Evolutionary conservation across 2,113 vertebrate species (phyloP).

Genomic region (Zonotrichia leucophrys): DNA sequence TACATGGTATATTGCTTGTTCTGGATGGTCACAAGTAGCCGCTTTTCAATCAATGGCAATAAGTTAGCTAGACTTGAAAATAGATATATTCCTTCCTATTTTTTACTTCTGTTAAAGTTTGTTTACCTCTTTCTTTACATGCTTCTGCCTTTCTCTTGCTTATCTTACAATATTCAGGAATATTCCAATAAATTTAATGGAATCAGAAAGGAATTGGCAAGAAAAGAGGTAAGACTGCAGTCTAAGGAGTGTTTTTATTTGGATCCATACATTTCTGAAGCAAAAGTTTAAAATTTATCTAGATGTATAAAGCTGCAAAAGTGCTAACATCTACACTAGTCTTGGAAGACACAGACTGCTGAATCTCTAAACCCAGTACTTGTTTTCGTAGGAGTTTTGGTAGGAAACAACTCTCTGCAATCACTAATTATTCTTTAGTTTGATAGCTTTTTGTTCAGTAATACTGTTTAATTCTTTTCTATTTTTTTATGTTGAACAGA

Average conservation of each 20-base stretch:
- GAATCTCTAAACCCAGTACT: background rate
- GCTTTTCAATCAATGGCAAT: background rate
- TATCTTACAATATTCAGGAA: conserved; percentile 74
- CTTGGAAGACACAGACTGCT: conserved; percentile 7
- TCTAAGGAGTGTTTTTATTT: conserved; percentile 58
- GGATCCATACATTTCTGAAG: conserved; percentile 48
- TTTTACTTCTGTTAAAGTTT: conserved; percentile 61
- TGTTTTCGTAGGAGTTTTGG: background rate
- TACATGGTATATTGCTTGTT: background rate
- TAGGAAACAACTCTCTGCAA: background rate
- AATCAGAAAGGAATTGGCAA: conserved; percentile 76
- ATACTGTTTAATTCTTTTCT: background rate
- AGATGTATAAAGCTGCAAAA: conserved; percentile 1
- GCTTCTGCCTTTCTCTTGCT: conserved; percentile 77
- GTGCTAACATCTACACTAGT: background rate
- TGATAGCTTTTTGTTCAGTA: background rate
- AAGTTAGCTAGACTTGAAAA: background rate
- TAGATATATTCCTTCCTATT: conserved; percentile 37
- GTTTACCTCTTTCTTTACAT: conserved; percentile 75
- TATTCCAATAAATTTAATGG: conserved; percentile 78
- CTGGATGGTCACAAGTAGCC: background rate
- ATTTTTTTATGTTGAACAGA: conserved; percentile 75
- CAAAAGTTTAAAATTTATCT: conserved; percentile 28
- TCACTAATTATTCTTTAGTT: conserved; percentile 17
- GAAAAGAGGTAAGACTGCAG: conserved; percentile 74